phyloP scores from a whole-genome alignment of 30 jellyfish, hydroid and myxozoan species.

The Aurelia sp. region DNA sequence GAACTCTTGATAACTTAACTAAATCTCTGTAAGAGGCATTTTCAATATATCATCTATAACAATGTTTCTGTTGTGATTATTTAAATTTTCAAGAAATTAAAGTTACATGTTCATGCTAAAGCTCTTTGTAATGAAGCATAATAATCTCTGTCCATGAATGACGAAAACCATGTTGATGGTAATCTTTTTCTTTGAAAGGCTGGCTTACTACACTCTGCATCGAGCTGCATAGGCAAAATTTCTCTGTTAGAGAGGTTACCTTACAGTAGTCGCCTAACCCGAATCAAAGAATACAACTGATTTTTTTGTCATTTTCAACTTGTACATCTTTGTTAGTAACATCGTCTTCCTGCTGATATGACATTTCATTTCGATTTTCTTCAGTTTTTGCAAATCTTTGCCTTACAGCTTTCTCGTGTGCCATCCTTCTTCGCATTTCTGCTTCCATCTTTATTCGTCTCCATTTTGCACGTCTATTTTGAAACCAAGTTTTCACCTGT shows the following conservation, averaged over 20 bases:
- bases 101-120: too few relatives aligned
- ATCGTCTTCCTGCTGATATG: not conserved
- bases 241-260: not conserved
- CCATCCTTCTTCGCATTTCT: constrained; percentile 86
- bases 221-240: not conserved
- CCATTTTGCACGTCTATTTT: constrained; percentile 97
- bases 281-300: not conserved
- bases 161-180: too few relatives aligned
- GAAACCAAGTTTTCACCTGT: constrained; percentile 94
- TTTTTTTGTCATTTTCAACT: not conserved
- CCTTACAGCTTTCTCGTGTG: constrained; percentile 60
- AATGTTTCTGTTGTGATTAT: too few relatives aligned
- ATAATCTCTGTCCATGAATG: too few relatives aligned
- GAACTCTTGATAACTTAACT: too few relatives aligned
- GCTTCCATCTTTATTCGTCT: constrained; percentile 88
- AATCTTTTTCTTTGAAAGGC: too few relatives aligned
- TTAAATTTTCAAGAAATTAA: too few relatives aligned
- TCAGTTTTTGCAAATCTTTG: constrained; percentile 23
- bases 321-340: not conserved
- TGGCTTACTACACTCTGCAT: too few relatives aligned
- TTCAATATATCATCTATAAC: too few relatives aligned
- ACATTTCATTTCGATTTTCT: constrained; percentile 16
- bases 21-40: too few relatives aligned
- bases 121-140: too few relatives aligned
- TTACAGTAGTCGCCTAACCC: not conserved